Evolutionary conservation across 2,888 invertebrate species (phyloP), one percentile per base, ranked within the genome.

Genomic region (Leucophenga montana): DNA sequence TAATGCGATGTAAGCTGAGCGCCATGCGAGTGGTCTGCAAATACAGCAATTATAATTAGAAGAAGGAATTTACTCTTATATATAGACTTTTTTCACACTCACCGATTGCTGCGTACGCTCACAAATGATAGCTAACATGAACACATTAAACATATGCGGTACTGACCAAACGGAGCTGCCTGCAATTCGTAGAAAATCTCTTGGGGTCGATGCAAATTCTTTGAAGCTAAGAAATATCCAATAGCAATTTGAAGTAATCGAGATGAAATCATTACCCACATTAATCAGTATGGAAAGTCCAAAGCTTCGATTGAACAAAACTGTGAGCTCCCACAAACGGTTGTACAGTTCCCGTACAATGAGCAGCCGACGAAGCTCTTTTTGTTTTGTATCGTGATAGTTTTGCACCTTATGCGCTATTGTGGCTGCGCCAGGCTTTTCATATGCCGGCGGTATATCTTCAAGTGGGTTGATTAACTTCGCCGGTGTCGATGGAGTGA

Each of bases 21-120:
- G 90, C 87, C 57, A 89, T 85, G 44, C 84, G 84, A 8, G 87
- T 89, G 0, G 89, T 88, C 90, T 90, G 75, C 22, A 85, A 84
- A 71, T 31, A 56, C 31, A 9, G 18, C 3, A 5, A 16, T 6
- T 11, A n/a, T 54, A 33, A 53, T 18, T 57, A 22, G 8, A 14
- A 18, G n/a, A 33, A 50, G 50, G n/a, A n/a, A n/a, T n/a, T n/a
- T n/a, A n/a, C n/a, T 22, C 27, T 9, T 66, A 11, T n/a, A 27
- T 39, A 22, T 1, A 5, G 18, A 20, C 14, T 44, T 20, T 8
- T 56, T 66, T 48, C 9, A 2, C 1, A 83, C 88, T 87, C 72
- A 89, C 88, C 74, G 76, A 84, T 56, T 85, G 81, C 2, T 85
- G 74, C 0, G 87, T 83, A 14, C 77, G 80, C 33, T 89, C 85